phyloP scores from a whole-genome alignment of 1,140 invertebrate genomes.

The Drosophila melanogaster region Release_6_plus_ISO1_MT NT_037436.4:16015501-16016000 shows the following conservation, averaged over 20 bases:
- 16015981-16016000: too few relatives aligned
- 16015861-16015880: slow-evolving; percentile 27
- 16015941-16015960: neutral
- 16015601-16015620: slow-evolving; percentile 6
- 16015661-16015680: slow-evolving; percentile 80
- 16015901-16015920: too few relatives aligned
- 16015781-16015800: slow-evolving; percentile 83
- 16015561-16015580: slow-evolving; percentile 8
- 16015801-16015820: slow-evolving; percentile 80
- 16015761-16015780: slow-evolving; percentile 82
- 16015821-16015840: slow-evolving; percentile 55
- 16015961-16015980: too few relatives aligned
- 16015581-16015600: slow-evolving; percentile 21
- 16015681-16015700: slow-evolving; percentile 79
- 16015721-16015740: slow-evolving; percentile 28
- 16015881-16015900: neutral
- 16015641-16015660: slow-evolving; percentile 77
- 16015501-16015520: slow-evolving; percentile 9
- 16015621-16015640: slow-evolving; percentile 59
- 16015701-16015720: slow-evolving; percentile 66
- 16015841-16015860: slow-evolving; percentile 34
- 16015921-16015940: too few relatives aligned
- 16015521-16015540: slow-evolving; percentile 27
- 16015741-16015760: slow-evolving; percentile 58
- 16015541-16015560: slow-evolving; percentile 17